These are phyloP conservation scores for Ceyx cyanopectus DNA, from an alignment of 2,113 vertebrate species.

Conservation along the genomic window DNA sequence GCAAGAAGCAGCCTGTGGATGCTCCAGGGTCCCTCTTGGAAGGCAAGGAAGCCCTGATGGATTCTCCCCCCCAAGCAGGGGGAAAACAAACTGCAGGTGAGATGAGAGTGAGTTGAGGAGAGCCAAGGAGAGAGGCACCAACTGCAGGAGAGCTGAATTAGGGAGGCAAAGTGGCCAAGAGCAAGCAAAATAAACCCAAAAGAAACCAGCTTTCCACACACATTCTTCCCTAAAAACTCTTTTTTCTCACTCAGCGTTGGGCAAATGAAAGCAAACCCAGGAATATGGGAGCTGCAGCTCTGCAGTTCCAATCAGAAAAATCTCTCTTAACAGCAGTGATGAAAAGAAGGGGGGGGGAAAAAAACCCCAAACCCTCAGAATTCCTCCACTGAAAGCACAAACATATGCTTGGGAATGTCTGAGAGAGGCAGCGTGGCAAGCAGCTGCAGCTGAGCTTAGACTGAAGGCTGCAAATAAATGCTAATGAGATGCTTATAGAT, in stretches of 20 bases:
- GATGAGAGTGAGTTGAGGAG: not conserved
- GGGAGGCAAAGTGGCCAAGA: no score
- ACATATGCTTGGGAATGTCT: conserved; percentile 43
- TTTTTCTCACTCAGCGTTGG: not conserved
- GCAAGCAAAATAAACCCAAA: no score
- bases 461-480: conserved; percentile 53
- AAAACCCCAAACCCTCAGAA: conserved; percentile 30
- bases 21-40: accelerated
- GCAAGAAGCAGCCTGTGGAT: not conserved
- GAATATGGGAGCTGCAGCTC: not conserved
- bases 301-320: conserved; percentile 18
- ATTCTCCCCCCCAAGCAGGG: not conserved
- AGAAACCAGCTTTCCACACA: not conserved
- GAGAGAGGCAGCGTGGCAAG: conserved; percentile 23
- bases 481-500: conserved; percentile 68
- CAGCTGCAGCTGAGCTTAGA: conserved; percentile 57
- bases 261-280: not conserved
- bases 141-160: no score
- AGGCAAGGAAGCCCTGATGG: not conserved
- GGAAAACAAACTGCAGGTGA: not conserved
- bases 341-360: not conserved
- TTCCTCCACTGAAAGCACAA: conserved; percentile 51
- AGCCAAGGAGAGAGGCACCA: no score
- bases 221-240: not conserved
- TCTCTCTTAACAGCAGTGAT: conserved; percentile 13